Evolutionary conservation across 2,888 invertebrate genomes (phyloP).

Genomic region (Andricus curvator): DNA sequence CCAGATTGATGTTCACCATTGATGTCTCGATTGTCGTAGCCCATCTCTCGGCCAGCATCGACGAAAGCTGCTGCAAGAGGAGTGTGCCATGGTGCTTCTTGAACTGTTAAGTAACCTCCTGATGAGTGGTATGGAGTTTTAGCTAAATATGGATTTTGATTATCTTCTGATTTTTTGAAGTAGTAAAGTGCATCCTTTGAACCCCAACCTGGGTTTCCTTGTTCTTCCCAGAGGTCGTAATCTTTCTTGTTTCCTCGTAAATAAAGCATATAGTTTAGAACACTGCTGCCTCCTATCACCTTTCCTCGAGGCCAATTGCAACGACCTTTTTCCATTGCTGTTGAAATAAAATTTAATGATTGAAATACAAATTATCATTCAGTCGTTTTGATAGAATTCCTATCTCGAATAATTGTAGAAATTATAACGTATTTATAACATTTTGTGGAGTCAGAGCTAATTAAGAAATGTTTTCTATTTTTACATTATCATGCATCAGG

Average conservation of each 20-base stretch:
- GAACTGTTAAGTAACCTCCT: slow-evolving; percentile 90
- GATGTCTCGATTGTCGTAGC: slow-evolving; percentile 91
- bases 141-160: slow-evolving; percentile 90
- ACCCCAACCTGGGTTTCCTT: slow-evolving; percentile 94
- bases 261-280: slow-evolving; percentile 95
- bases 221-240: slow-evolving; percentile 93
- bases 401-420: no score
- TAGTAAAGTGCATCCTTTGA: slow-evolving; percentile 89
- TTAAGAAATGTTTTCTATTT: no score
- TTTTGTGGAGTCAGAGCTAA: no score
- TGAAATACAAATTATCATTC: no score
- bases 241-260: slow-evolving; percentile 93
- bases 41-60: slow-evolving; percentile 90
- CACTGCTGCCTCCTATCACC: slow-evolving; percentile 93
- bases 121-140: slow-evolving; percentile 89
- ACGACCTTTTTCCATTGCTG: slow-evolving; percentile 90
- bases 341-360: slow-evolving; percentile 5
- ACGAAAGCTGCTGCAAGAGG: slow-evolving; percentile 90
- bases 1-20: slow-evolving; percentile 93
- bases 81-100: slow-evolving; percentile 93
- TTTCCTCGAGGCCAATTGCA: slow-evolving; percentile 97
- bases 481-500: no score
- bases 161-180: slow-evolving; percentile 95
- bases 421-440: no score
- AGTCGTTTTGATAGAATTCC: no score